Base-by-base conservation (phyloP, 2,888 invertebrate species). In the Melangyna quadrimaculata region DNA sequence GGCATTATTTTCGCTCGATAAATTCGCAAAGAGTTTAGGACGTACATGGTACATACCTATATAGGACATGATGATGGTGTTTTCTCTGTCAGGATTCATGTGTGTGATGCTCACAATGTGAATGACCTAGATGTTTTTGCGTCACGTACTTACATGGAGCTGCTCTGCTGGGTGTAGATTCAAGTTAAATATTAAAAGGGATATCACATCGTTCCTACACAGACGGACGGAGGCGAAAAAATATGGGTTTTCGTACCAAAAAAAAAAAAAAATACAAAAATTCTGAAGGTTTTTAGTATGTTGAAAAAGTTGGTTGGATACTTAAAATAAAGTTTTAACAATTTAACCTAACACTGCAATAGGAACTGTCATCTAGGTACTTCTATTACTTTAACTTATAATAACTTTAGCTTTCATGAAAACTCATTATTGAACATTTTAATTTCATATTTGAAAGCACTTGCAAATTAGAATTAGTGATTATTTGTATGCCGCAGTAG, bases 31-130 rank as follows among this genome's bases (percentile, higher is more conserved):
- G 45, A 59, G 43, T 43, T 17, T 29, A 17, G 22, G 61, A 45
- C 45, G 19, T 19, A 6, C 7, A n/a, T n/a, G n/a, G 14, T 32
- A 14, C 6, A 37, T 2, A 17, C 8, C 1, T 17, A 37, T 3
- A 22, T 59, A 10, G 17, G 19, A 45, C 29, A 45, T 5, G 24
- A 45, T 65, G 29, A 65, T 65, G 65, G 65, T 65, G 65, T 65
- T 65, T 65, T 32, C 43, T 17, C 9, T 43, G 29, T 45, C 29
- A 32, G 29, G 19, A 45, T 45, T 45, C 45, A 45, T 65, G 43
- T 43, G 45, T 65, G 45, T 19, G n/a, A n/a, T n/a, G n/a, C n/a
- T 43, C 63, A 63, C 32, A 63, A 43, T 45, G 63, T 63, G 63
- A 43, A 63, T 65, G 45, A 65, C 65, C 65, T 45, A 65, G 29